Conservation (phyloP, 1,140 invertebrate species). For the Solenopsis invicta region DNA sequence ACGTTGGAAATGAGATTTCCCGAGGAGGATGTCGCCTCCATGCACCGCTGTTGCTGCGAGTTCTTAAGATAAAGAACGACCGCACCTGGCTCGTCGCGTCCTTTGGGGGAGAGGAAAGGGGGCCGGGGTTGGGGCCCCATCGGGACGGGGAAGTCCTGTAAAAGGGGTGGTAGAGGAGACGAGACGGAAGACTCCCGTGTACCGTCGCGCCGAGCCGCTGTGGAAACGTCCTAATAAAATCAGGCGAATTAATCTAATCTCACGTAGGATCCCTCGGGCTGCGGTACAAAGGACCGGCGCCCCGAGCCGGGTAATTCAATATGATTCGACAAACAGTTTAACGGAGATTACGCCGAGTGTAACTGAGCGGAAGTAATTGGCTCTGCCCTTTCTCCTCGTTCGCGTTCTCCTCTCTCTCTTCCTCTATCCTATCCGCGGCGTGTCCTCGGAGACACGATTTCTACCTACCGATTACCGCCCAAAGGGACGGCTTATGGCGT, state of each 20-base stretch:
- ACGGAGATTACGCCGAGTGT: constrained; percentile 81
- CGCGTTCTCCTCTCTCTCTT: constrained; percentile 1
- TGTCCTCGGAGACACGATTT: constrained; percentile 60
- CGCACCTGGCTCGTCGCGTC: constrained; percentile 45
- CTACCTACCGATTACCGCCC: constrained; percentile 43
- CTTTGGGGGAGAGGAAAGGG: not conserved
- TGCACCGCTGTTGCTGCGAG: constrained; percentile 16
- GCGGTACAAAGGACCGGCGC: constrained; percentile 78
- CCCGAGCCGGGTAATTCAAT: constrained; percentile 82
- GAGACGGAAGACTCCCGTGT: constrained; percentile 41
- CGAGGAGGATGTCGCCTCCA: constrained; percentile 68
- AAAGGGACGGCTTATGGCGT: constrained; percentile 32
- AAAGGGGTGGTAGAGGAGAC: constrained; percentile 22
- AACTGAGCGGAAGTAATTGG: constrained; percentile 82
- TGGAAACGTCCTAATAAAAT: constrained; percentile 81
- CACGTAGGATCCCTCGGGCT: constrained; percentile 74
- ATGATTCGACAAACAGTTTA: constrained; percentile 84
- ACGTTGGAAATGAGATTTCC: constrained; percentile 71
- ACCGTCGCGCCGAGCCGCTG: constrained; percentile 40
- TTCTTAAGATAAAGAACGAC: constrained; percentile 62
- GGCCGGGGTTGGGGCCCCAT: not conserved
- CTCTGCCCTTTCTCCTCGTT: constrained; percentile 40
- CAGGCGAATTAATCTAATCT: constrained; percentile 82
- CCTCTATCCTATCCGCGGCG: not conserved
- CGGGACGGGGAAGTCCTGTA: not conserved